A percentile compares a stretch with the other conserved stretches of the same genome.
Evolutionary conservation across 1,140 invertebrate species (phyloP).

Genomic region (Pseudomyrmex pallidus): DNA sequence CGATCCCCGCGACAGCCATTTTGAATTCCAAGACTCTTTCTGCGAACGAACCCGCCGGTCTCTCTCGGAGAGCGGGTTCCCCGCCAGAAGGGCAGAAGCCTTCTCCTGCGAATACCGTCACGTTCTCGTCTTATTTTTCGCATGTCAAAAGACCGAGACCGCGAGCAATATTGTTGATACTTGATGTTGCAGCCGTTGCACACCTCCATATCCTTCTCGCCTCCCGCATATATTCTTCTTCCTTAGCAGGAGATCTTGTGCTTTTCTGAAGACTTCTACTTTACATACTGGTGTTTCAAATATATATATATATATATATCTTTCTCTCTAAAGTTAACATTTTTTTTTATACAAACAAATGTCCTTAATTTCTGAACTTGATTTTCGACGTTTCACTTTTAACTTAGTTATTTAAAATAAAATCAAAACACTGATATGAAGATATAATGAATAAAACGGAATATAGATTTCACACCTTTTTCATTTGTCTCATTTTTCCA

Average conservation of each 20-base stretch:
- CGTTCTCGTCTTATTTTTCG: constrained; percentile 80
- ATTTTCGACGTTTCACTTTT: too few species aligned
- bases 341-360: background rate
- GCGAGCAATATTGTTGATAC: constrained; percentile 82
- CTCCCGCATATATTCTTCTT: constrained; percentile 9
- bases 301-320: too few species aligned
- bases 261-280: constrained; percentile 31
- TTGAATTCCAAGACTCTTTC: constrained; percentile 83
- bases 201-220: constrained; percentile 23
- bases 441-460: background rate
- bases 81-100: constrained; percentile 17
- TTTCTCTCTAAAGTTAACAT: background rate
- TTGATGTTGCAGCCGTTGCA: constrained; percentile 80
- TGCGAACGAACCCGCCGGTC: constrained; percentile 49
- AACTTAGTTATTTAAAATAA: background rate
- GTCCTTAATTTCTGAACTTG: too few species aligned
- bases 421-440: background rate
- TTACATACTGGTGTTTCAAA: background rate
- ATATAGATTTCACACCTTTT: background rate
- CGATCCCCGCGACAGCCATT: constrained; percentile 80
- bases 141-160: constrained; percentile 79
- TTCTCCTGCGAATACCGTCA: constrained; percentile 50
- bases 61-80: background rate
- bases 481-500: background rate
- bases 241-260: constrained; percentile 58